Evolutionary conservation across 2,113 vertebrate genomes (phyloP).

Genomic region (Zosterops pallidus): DNA sequence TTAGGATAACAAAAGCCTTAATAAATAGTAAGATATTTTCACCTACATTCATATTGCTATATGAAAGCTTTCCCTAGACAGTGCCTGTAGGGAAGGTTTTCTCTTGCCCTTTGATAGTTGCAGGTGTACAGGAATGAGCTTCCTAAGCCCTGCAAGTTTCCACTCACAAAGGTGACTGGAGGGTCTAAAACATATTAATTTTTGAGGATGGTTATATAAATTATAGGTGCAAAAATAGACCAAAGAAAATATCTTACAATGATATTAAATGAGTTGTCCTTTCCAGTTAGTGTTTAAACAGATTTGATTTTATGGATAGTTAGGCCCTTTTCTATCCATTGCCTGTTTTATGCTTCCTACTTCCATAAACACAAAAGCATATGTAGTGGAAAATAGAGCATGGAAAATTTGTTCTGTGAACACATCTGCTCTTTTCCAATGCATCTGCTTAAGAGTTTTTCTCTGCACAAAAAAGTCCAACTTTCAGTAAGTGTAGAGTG

Average conservation of each 20-base stretch:
- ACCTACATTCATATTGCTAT: neutral
- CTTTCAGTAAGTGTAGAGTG: conserved; percentile 24
- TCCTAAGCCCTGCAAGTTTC: neutral
- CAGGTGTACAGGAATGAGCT: neutral
- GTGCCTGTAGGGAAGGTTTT: neutral
- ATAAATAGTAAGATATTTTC: neutral
- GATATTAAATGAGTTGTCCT: neutral
- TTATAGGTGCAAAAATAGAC: neutral
- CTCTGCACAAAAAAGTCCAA: neutral
- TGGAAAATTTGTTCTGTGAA: conserved; percentile 17
- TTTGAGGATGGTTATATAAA: neutral
- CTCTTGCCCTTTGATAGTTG: neutral
- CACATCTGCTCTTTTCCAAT: conserved; percentile 40
- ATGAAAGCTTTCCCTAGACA: neutral
- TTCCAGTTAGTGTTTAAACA: neutral
- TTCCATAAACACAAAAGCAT: conserved; percentile 4
- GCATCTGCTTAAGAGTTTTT: conserved; percentile 35
- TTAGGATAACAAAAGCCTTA: too few species aligned
- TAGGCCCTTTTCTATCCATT: neutral
- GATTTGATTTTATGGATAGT: neutral
- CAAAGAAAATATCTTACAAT: neutral
- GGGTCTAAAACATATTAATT: neutral
- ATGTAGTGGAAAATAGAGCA: conserved; percentile 20
- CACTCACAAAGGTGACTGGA: neutral
- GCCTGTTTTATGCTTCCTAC: neutral